Base-by-base conservation (phyloP, 2,113 vertebrate species). In the Engystomops pustulosus region DNA sequence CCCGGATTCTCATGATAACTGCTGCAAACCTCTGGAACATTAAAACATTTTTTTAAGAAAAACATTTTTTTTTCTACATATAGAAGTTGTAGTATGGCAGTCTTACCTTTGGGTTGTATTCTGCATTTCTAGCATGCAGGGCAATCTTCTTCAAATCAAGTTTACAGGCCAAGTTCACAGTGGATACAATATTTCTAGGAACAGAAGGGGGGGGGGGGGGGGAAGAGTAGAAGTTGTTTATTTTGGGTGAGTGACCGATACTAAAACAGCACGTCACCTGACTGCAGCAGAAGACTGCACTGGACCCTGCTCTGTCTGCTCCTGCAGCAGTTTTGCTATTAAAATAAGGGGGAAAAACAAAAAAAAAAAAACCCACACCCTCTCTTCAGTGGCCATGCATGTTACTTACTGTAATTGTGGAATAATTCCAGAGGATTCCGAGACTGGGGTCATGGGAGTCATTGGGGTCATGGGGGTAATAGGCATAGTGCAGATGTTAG, bases 31-130 rank as follows among this genome's bases (percentile, higher is more conserved):
- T 96, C 98, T 99, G 80, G 0, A 53, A 51, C 70, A 69, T 86
- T 6, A 23, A 23, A n/a, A n/a, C n/a, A n/a, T n/a, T n/a, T n/a
- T n/a, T n/a, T n/a, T n/a, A n/a, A n/a, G n/a, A 55, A n/a, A 23
- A 23, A 85, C 88, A 87, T 55, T n/a, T n/a, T n/a, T n/a, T n/a
- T n/a, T n/a, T n/a, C n/a, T n/a, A n/a, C n/a, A n/a, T n/a, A n/a
- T n/a, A n/a, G n/a, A n/a, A n/a, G n/a, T n/a, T n/a, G n/a, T n/a
- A n/a, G n/a, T n/a, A n/a, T n/a, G n/a, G n/a, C n/a, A n/a, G 23
- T 11, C 86, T 90, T 90, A 96, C 98, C 96, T 99, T 99, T 32
- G 98, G 98, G 90, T 99, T 99, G 87, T 99, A 99, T 87, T 99
- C 98, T n/a, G 97, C 96, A 78, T 99, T 99, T 90, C 97, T 94